Conservation (phyloP, 2,797 vertebrate genomes). For the Lophius americanus region DNA sequence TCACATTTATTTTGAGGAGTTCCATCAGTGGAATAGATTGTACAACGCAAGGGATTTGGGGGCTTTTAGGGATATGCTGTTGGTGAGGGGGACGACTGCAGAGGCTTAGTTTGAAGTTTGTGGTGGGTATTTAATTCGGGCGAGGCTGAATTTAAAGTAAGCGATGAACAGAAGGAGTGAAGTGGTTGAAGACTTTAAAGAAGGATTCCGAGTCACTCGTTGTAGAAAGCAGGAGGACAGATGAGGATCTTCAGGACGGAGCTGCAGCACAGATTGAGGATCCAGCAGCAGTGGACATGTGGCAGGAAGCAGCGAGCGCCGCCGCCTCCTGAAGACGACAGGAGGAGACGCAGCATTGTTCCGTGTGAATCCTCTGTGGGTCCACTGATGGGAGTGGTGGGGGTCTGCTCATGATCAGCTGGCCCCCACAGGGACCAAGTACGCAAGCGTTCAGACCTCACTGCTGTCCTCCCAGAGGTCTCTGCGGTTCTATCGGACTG, state of each 20-base stretch:
- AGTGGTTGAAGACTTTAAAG: neutral
- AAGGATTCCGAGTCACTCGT: neutral
- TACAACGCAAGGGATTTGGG: too few species aligned
- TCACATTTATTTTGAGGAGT: too few species aligned
- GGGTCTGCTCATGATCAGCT: constrained; percentile 61
- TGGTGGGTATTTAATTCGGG: too few species aligned
- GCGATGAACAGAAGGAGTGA: constrained; percentile 42
- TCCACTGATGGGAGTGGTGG: constrained; percentile 52
- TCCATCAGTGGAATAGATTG: too few species aligned
- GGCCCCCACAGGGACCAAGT: constrained; percentile 45
- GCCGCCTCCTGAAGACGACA: neutral
- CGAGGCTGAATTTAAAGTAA: too few species aligned
- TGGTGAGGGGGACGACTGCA: too few species aligned
- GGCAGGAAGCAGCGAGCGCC: neutral
- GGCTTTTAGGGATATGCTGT: too few species aligned
- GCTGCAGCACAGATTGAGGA: neutral
- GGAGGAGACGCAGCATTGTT: constrained; percentile 27
- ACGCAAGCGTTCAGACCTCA: constrained; percentile 60
- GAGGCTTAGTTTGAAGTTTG: too few species aligned
- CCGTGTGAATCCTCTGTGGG: constrained; percentile 28
- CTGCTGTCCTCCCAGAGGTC: constrained; percentile 67
- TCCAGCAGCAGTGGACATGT: neutral
- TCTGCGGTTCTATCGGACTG: constrained; percentile 34
- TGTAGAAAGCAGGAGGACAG: neutral
- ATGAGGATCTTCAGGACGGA: neutral